phyloP scores from a whole-genome alignment of 2,797 vertebrate species.

The Lutjanus campechanus region DNA sequence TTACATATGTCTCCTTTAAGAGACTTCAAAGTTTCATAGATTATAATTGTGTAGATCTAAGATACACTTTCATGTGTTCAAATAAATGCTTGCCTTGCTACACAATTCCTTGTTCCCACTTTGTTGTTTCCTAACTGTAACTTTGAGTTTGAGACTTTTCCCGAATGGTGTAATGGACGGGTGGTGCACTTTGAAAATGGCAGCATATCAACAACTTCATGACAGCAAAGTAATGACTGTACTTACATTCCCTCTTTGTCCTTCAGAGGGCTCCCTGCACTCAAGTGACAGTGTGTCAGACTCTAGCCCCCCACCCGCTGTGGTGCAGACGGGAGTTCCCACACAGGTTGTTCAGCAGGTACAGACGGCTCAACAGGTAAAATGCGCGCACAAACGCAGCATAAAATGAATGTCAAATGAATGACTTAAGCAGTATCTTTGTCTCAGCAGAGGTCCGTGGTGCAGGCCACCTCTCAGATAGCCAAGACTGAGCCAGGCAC shows the following conservation, averaged over 20 bases:
- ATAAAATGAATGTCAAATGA: background rate
- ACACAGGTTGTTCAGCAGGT: constrained; percentile 96
- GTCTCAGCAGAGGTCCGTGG: constrained; percentile 90
- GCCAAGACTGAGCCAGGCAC: constrained; percentile 90
- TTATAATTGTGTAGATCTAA: background rate
- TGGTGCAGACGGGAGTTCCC: constrained; percentile 91
- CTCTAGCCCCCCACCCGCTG: constrained; percentile 90
- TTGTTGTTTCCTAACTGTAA: constrained; percentile 1
- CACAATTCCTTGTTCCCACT: background rate
- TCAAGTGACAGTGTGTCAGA: constrained; percentile 92
- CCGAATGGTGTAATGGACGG: background rate
- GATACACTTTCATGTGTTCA: constrained; percentile 3
- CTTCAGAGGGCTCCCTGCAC: constrained; percentile 92
- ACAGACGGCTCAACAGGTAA: constrained; percentile 92
- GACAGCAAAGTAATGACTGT: constrained; percentile 6
- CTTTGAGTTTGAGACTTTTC: background rate
- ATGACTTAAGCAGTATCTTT: constrained; percentile 16
- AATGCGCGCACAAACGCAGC: background rate
- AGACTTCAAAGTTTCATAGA: background rate
- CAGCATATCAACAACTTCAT: background rate
- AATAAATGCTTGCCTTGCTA: background rate
- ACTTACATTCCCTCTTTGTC: constrained; percentile 16
- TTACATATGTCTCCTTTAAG: background rate
- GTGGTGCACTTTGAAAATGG: background rate
- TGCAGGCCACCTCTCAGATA: constrained; percentile 91